A percentile compares a stretch with the other conserved stretches of the same genome.
phyloP scores from a whole-genome alignment of 2,888 invertebrate genomes.

The Stenurella melanura region DNA sequence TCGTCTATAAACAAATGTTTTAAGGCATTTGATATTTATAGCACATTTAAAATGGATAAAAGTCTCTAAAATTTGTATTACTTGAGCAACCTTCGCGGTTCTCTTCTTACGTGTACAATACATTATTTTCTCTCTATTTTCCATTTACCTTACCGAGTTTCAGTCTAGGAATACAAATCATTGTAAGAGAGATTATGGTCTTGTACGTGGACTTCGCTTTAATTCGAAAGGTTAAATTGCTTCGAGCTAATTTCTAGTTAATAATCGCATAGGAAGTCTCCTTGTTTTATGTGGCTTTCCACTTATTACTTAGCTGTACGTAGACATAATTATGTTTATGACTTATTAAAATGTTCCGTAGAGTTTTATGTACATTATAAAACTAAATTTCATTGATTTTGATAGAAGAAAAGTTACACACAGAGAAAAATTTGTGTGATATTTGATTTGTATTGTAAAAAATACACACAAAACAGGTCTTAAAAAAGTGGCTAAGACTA shows the following conservation, averaged over 20 bases:
- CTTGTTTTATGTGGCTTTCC: not conserved
- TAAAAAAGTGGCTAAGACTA: no score
- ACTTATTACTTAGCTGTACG: no score
- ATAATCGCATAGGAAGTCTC: not conserved
- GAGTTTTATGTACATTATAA: no score
- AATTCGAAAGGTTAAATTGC: slow-evolving; percentile 11
- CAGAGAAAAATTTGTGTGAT: no score
- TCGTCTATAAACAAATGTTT: no score
- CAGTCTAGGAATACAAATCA: not conserved
- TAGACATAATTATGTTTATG: no score
- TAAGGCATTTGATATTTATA: no score
- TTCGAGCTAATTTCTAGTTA: not conserved
- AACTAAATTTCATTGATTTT: no score
- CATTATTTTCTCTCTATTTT: slow-evolving; percentile 4
- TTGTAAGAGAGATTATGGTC: slow-evolving; percentile 12
- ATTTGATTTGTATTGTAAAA: no score
- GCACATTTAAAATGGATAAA: not conserved
- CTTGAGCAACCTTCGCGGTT: not conserved
- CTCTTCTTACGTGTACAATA: not conserved
- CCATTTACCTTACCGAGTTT: slow-evolving; percentile 1
- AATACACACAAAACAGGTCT: no score
- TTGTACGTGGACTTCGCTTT: slow-evolving; percentile 13
- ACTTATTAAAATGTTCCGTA: no score
- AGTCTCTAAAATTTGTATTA: not conserved
- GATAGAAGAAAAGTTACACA: no score